Evolutionary conservation across 2,888 invertebrate genomes (phyloP), one percentile per base, ranked within the genome.

Genomic region (Nematopogon swammerdamellus): DNA sequence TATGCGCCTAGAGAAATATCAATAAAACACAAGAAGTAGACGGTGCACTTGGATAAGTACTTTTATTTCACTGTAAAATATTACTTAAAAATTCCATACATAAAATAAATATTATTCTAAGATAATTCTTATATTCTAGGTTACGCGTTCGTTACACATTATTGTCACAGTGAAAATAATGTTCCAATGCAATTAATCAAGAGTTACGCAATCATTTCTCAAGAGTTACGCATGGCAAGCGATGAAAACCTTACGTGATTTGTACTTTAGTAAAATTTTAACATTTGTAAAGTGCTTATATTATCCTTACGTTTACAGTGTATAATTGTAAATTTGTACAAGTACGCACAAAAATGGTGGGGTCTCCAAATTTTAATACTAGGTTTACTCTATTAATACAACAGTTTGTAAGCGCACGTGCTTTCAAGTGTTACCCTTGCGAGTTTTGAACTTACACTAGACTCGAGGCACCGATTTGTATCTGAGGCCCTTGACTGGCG

Each of bases 391-490:
- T 36, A 36, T 6, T 25, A 25, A 6, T 4, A 25, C 25, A 25
- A 25, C 25, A 25, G 25, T 25, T 8, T 25, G 25, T 25, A 36
- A 36, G 36, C 36, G 36, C 14, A 14, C 3, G 36, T 36, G 36
- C 8, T 36, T 36, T 36, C 36, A 14, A 36, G 14, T 14, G 8
- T 14, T 36, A 6, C 10, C 10, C 25, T 6, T 10, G 25, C 45
- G 49, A 19, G 45, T 44, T 44, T 18, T 44, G 18, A 3, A 36
- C 48, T 69, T 64, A 86, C 51, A 88, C 88, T 60, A 88, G 81
- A 70, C 88, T 88, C 8, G 87, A 85, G 16, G 86, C 80, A 44
- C 86, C 86, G 46, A 83, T 70, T 53, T 81, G 82, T 11, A 66
- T 59, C 6, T 65, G 49, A 4, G 49, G 30, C 42, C 49, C 49